Evolutionary conservation across 2,888 invertebrate genomes (phyloP).

Genomic region (Ochropacha duplaris): DNA sequence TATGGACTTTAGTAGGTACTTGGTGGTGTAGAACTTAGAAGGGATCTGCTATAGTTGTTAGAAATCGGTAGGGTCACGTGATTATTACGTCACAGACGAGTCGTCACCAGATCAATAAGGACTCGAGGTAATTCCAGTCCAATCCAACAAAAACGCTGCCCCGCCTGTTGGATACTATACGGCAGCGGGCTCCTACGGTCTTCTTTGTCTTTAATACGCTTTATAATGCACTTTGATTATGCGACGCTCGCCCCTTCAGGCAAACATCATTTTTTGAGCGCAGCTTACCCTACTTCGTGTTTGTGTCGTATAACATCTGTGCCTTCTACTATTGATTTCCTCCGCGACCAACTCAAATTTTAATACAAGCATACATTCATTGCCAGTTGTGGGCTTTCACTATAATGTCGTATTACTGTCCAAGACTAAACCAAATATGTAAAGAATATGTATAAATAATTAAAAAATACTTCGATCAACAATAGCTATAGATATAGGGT

Average conservation of each 20-base stretch:
- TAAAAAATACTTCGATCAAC: no score
- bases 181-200: background rate
- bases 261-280: slow-evolving; percentile 1
- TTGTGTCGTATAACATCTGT: slow-evolving; percentile 5
- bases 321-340: slow-evolving; percentile 4
- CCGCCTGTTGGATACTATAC: slow-evolving; percentile 2
- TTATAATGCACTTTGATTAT: slow-evolving; percentile 12
- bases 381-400: background rate
- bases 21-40: background rate
- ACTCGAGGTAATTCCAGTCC: slow-evolving; percentile 70
- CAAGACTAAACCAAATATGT: background rate
- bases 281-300: background rate
- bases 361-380: no score
- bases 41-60: slow-evolving; percentile 23
- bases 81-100: slow-evolving; percentile 61
- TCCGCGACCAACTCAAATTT: background rate
- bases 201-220: slow-evolving; percentile 4
- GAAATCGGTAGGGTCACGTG: slow-evolving; percentile 43
- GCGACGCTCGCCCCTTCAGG: slow-evolving; percentile 10
- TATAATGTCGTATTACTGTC: background rate
- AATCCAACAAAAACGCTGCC: slow-evolving; percentile 12
- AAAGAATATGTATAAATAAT: background rate
- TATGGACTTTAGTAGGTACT: background rate
- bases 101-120: slow-evolving; percentile 75
- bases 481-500: no score